These are phyloP conservation scores for Eristalis pertinax DNA, from an alignment of 2,888 invertebrate species.

Conservation along the genomic window DNA sequence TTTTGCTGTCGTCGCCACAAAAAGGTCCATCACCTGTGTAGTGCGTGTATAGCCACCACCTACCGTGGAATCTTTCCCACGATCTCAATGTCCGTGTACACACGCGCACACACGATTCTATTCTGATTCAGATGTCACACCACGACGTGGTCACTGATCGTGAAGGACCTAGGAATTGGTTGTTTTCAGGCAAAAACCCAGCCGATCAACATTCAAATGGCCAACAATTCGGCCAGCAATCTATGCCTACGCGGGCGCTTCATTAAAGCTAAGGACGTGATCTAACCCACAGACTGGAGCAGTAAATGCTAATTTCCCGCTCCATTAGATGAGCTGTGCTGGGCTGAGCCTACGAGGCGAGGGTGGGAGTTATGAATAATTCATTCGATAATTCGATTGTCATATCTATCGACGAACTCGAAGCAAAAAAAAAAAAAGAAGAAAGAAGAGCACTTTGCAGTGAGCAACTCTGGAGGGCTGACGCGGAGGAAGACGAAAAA, in stretches of 20 bases:
- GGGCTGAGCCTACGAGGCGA: too few species aligned
- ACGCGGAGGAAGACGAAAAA: not conserved
- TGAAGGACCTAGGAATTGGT: constrained; percentile 68
- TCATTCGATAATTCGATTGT: not conserved
- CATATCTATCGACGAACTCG: not conserved
- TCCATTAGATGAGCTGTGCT: not conserved
- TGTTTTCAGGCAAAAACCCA: constrained; percentile 12
- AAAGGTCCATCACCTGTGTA: constrained; percentile 40
- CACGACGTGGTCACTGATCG: constrained; percentile 31
- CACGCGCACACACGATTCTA: not conserved
- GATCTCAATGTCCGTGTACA: not conserved
- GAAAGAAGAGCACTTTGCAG: not conserved
- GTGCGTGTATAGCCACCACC: too few species aligned
- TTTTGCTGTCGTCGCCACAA: constrained; percentile 6
- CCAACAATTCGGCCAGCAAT: constrained; percentile 13
- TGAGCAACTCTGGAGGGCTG: not conserved
- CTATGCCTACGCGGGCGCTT: constrained; percentile 6
- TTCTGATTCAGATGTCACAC: constrained; percentile 47
- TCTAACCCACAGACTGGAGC: constrained; percentile 2
- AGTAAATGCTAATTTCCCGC: constrained; percentile 17
- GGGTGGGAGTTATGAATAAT: not conserved
- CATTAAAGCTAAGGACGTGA: constrained; percentile 43
- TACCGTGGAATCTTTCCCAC: constrained; percentile 58
- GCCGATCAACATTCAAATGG: constrained; percentile 22
- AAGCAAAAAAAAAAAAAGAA: too few species aligned